Evolutionary conservation across 2,113 vertebrate genomes (phyloP), one percentile per base, ranked within the genome.

Genomic region (Motacilla alba): DNA sequence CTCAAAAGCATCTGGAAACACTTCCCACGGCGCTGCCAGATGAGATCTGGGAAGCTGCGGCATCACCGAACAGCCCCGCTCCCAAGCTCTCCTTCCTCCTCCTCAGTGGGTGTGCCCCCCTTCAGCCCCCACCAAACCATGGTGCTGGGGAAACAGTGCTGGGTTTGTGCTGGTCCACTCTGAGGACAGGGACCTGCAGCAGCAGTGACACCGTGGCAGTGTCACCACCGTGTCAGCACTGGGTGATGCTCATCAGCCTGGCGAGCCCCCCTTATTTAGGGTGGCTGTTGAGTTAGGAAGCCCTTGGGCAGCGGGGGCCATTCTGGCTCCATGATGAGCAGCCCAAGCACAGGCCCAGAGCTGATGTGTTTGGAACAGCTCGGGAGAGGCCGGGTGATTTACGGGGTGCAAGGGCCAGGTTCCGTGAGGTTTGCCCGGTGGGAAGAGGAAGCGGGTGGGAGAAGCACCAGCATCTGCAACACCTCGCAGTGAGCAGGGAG

Each of bases 1-100:
- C 94, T 87, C 76, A 72, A 90, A 81, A 91, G 74, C 94, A 94
- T 75, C 92, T 96, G 90, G 75, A 81, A 96, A 90, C 44, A 4
- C 83, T 96, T 96, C 93, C 90, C 92, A 94, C 5, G 2, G 60
- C 1, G 0, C 81, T 91, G 87, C 62, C 2, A 13, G 82, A 87
- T 10, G 21, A 91, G 84, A 53, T 41, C 91, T 10, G 1, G 2
- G 1, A 70, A 47, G 64, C 64, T 5, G 7, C 0, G 0, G 55
- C 55, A 64, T 55, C 1, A 6, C 33, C 0, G 17, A 19, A n/a
- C 0, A 19, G 83, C 31, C 20, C 53, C 0, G 0, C 12, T 79
- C 70, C 84, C 35, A 43, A 4, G 4, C 35, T n/a, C 30, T 50
- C 39, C 35, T 39, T 59, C 79, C 59, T 85, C 41, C 53, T 89